Conservation (phyloP, 2,888 invertebrate species). For the Sesia bembeciformis region DNA sequence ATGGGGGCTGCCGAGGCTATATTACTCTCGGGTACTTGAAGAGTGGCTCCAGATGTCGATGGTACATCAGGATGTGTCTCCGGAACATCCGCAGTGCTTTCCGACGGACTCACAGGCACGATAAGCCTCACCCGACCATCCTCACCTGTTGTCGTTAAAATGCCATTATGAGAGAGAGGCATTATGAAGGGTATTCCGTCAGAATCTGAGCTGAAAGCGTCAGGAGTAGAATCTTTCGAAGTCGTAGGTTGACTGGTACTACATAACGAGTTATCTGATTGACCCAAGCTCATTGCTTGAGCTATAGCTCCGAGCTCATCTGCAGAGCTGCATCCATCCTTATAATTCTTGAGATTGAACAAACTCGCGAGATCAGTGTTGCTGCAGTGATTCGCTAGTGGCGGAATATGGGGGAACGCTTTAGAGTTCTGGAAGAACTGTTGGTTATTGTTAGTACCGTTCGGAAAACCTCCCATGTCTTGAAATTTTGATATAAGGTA, state of each 20-base stretch:
- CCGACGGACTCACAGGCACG: slow-evolving; percentile 75
- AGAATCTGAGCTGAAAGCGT: slow-evolving; percentile 46
- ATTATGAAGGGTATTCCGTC: slow-evolving; percentile 76
- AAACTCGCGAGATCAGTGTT: slow-evolving; percentile 42
- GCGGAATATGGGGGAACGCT: slow-evolving; percentile 60
- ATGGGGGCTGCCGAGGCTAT: slow-evolving; percentile 78
- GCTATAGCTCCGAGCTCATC: slow-evolving; percentile 30
- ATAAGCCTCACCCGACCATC: slow-evolving; percentile 77
- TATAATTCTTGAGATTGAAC: slow-evolving; percentile 31
- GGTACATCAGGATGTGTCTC: slow-evolving; percentile 32
- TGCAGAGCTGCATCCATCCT: slow-evolving; percentile 28
- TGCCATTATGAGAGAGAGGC: slow-evolving; percentile 78
- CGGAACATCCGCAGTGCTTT: slow-evolving; percentile 40
- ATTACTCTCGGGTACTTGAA: slow-evolving; percentile 68
- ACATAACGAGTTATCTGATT: slow-evolving; percentile 46
- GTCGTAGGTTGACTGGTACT: slow-evolving; percentile 58
- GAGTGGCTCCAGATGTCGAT: slow-evolving; percentile 52
- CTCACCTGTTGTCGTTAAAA: slow-evolving; percentile 74
- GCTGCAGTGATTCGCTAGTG: slow-evolving; percentile 45
- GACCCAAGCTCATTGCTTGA: slow-evolving; percentile 52
- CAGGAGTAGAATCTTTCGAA: slow-evolving; percentile 59
- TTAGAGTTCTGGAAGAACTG: slow-evolving; percentile 51
- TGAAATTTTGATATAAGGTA: slow-evolving; percentile 56
- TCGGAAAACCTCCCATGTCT: slow-evolving; percentile 39
- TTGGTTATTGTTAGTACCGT: slow-evolving; percentile 35